phyloP scores from a whole-genome alignment of 2,888 invertebrate species.

The Eilema sororculum region DNA sequence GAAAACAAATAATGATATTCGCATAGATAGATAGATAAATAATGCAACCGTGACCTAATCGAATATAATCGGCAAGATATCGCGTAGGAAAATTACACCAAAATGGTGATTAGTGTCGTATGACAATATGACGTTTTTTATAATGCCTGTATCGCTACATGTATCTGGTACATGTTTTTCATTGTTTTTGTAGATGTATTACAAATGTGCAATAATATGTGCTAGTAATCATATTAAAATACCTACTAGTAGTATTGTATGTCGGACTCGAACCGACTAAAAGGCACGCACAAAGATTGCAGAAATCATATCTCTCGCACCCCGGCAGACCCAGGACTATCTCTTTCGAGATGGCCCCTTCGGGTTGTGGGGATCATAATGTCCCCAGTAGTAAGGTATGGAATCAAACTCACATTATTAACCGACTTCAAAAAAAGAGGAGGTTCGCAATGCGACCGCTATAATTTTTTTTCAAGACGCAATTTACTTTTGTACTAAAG shows the following conservation, averaged over 20 bases:
- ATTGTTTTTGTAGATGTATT: background rate
- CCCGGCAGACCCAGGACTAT: too few relatives aligned
- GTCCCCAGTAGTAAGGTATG: background rate
- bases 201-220: background rate
- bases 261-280: too few relatives aligned
- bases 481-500: slow-evolving; percentile 11
- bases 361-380: too few relatives aligned
- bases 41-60: slow-evolving; percentile 4
- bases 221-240: background rate
- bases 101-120: background rate
- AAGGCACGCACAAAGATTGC: too few relatives aligned
- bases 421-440: too few relatives aligned
- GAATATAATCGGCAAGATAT: background rate
- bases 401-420: too few relatives aligned
- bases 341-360: too few relatives aligned
- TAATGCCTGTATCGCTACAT: background rate
- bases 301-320: too few relatives aligned
- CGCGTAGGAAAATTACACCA: background rate
- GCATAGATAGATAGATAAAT: background rate
- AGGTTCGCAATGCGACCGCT: too few relatives aligned
- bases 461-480: too few relatives aligned
- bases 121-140: background rate
- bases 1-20: background rate
- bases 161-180: background rate
- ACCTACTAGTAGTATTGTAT: background rate